Conservation (phyloP, 2,113 vertebrate genomes). For the Marcusenius ussheri region DNA sequence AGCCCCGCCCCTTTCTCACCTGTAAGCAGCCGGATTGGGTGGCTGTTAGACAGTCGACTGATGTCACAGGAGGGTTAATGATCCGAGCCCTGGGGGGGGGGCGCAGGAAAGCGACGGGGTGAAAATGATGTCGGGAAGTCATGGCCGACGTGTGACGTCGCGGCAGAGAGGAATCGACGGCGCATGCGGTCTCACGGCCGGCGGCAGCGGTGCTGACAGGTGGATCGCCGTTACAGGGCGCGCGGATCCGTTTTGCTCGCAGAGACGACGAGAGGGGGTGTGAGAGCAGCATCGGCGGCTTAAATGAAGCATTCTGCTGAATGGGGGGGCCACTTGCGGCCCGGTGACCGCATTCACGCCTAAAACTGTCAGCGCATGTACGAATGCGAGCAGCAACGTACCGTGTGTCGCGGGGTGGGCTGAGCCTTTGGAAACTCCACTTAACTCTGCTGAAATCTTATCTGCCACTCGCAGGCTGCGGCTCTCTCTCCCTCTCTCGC, state of each 20-base stretch:
- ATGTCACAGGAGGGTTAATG: neutral
- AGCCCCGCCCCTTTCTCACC: neutral
- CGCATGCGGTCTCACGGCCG: neutral
- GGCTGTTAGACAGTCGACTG: neutral
- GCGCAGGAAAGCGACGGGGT: neutral
- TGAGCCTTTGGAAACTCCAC: conserved; percentile 43
- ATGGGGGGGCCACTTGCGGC: neutral
- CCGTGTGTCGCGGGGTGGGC: conserved; percentile 34
- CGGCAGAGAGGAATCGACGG: neutral
- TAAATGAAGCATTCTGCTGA: neutral
- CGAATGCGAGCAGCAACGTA: conserved; percentile 7
- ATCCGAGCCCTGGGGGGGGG: neutral
- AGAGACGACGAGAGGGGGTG: neutral
- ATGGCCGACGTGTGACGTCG: neutral
- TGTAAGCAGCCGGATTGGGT: neutral
- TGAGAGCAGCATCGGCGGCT: neutral
- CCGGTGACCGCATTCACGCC: conserved; percentile 24
- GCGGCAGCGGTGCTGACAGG: neutral
- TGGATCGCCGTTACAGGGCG: neutral
- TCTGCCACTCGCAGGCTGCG: conserved; percentile 46
- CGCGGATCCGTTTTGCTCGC: neutral
- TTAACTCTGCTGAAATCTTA: conserved; percentile 53
- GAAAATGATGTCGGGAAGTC: neutral
- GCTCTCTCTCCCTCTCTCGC: conserved; percentile 4
- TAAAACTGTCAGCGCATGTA: conserved; percentile 33